phyloP scores from a whole-genome alignment of 2,797 vertebrate species.

The Jordanella pulchra region DNA sequence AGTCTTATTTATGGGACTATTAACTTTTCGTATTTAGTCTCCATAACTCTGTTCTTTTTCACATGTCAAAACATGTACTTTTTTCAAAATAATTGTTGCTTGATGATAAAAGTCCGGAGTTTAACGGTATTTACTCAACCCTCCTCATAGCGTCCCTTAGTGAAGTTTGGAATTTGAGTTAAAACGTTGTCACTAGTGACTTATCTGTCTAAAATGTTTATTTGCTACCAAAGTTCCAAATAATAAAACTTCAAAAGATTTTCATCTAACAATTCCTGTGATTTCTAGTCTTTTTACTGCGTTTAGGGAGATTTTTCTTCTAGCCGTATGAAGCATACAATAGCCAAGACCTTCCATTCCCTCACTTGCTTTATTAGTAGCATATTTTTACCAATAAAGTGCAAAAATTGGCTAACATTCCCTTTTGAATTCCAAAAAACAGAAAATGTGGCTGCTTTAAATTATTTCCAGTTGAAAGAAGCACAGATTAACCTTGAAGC shows the following conservation, averaged over 20 bases:
- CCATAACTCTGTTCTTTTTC: background rate
- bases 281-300: too few species aligned
- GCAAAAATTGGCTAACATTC: too few species aligned
- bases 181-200: background rate
- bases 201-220: background rate
- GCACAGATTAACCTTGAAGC: background rate
- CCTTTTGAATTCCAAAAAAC: too few species aligned
- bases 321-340: background rate
- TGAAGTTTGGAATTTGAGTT: background rate
- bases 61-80: slow-evolving; percentile 1
- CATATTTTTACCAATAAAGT: background rate
- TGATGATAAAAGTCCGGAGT: background rate
- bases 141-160: background rate
- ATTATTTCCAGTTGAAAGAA: background rate
- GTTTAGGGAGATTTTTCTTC: too few species aligned
- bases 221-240: background rate
- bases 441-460: background rate
- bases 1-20: slow-evolving; percentile 19
- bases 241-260: too few species aligned
- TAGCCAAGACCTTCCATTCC: background rate
- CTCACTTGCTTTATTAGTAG: background rate
- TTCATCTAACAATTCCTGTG: too few species aligned
- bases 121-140: background rate
- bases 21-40: background rate
- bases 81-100: background rate